Evolutionary conservation across 2,797 vertebrate species (phyloP), one percentile per base, ranked within the genome.

Genomic region (Rhinoraja longicauda): DNA sequence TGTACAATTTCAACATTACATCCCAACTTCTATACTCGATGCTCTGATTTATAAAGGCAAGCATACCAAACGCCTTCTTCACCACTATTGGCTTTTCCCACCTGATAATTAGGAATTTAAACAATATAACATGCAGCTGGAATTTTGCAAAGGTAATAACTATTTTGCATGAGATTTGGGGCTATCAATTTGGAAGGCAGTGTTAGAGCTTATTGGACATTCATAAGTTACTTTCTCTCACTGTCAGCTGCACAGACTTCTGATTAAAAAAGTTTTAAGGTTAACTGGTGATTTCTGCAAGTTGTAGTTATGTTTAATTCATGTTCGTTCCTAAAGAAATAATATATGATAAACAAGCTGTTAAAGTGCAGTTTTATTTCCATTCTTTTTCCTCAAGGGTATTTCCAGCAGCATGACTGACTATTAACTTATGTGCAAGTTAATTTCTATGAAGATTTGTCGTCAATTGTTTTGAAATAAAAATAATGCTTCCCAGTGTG

Each of bases 231-330:
- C 15, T 64, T 88, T 88, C 57, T 32, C 15, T 62, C 62, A 36
- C 62, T 88, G 29, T 62, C 57, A 86, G 13, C 29, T 64, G 59
- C 59, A 64, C 15, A 88, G 1, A 67, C 12, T 59, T 19, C 9
- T 88, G 15, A 3, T 8, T 62, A 62, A 8, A 88, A 64, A 64
- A 0, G 15, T 36, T 88, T 88, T 67, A 32, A 67, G 62, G 62
- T 88, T 17, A 88, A 19, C 39, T 32, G 15, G 32, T 88, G 62
- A 2, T 36, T 67, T 67, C 84, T 67, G n/a, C n/a, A n/a, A 67
- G 62, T 88, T 67, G 32, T 36, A 67, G 62, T 17, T 36, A 88
- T 88, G n/a, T 67, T 88, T 88, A 67, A 88, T 88, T 88, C 84
- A 88, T 88, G 4, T 67, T 67, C 36, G 17, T 67, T 67, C 62